phyloP scores from a whole-genome alignment of 2,888 invertebrate genomes.

The Xanthia icteritia region DNA sequence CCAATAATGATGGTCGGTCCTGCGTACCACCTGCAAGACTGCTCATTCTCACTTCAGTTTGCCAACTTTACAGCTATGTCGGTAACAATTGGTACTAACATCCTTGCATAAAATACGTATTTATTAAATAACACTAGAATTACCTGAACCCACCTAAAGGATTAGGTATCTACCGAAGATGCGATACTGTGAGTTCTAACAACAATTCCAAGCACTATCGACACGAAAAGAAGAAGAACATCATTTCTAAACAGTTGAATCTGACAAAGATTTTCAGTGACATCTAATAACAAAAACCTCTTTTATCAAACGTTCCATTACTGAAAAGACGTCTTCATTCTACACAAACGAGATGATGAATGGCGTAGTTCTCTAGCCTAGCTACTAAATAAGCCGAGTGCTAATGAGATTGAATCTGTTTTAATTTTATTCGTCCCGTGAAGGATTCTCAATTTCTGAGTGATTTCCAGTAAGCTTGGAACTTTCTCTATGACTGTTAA shows the following conservation, averaged over 20 bases:
- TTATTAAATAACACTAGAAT: background rate
- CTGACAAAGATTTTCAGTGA: background rate
- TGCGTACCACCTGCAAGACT: background rate
- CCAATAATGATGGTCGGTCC: background rate
- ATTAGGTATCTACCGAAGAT: background rate
- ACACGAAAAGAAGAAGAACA: background rate
- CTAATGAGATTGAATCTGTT: conserved; percentile 77
- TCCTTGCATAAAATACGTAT: background rate
- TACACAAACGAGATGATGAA: conserved; percentile 39
- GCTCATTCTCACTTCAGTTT: too few species aligned
- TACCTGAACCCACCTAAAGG: background rate
- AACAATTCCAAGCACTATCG: background rate
- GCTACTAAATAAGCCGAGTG: conserved; percentile 73
- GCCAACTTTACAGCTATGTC: too few species aligned
- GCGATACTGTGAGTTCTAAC: background rate
- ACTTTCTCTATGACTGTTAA: conserved; percentile 30
- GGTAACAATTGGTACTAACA: too few species aligned
- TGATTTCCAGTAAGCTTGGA: conserved; percentile 6
- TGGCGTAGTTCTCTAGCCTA: conserved; percentile 50
- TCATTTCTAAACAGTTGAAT: background rate
- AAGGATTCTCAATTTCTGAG: conserved; percentile 9
- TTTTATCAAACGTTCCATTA: background rate
- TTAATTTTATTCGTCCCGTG: conserved; percentile 69
- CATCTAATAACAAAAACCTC: background rate
- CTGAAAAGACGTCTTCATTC: conserved; percentile 20